phyloP scores from a whole-genome alignment of 2,888 invertebrate genomes.

The Ceraclea dissimilis region DNA sequence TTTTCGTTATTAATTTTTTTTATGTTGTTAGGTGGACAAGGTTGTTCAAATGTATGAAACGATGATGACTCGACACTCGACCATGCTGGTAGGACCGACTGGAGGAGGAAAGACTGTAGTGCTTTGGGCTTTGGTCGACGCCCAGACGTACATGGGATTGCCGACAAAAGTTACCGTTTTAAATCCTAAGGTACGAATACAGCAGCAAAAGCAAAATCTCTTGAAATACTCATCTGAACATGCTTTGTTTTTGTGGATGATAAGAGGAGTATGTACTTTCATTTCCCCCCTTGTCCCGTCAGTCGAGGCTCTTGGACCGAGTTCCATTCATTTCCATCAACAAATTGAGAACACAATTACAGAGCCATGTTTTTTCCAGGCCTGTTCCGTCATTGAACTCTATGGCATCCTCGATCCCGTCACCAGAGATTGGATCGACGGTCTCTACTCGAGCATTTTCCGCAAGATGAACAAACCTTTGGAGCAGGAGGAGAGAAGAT shows the following conservation, averaged over 20 bases:
- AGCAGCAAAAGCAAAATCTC: no score
- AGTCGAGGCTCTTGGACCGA: no score
- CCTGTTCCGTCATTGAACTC: slow-evolving; percentile 80
- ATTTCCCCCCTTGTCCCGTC: no score
- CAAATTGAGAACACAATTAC: no score
- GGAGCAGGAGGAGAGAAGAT: slow-evolving; percentile 66
- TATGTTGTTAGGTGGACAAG: slow-evolving; percentile 62
- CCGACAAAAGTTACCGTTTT: slow-evolving; percentile 73
- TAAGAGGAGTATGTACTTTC: no score
- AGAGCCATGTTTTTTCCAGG: slow-evolving; percentile 51
- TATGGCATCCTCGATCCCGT: slow-evolving; percentile 82
- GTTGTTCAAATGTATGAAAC: slow-evolving; percentile 88
- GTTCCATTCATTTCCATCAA: no score
- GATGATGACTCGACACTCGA: slow-evolving; percentile 89
- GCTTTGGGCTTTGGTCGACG: slow-evolving; percentile 66
- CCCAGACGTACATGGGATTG: slow-evolving; percentile 67
- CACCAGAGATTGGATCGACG: slow-evolving; percentile 90
- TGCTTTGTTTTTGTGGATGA: no score
- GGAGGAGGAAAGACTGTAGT: slow-evolving; percentile 90
- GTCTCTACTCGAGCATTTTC: slow-evolving; percentile 83
- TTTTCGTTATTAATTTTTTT: background rate
- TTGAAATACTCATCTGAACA: no score
- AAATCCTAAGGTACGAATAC: slow-evolving; percentile 70
- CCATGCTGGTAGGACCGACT: slow-evolving; percentile 89
- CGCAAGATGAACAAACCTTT: slow-evolving; percentile 79